phyloP scores from a whole-genome alignment of 2,113 vertebrate species.

The Dasyornis broadbenti region DNA sequence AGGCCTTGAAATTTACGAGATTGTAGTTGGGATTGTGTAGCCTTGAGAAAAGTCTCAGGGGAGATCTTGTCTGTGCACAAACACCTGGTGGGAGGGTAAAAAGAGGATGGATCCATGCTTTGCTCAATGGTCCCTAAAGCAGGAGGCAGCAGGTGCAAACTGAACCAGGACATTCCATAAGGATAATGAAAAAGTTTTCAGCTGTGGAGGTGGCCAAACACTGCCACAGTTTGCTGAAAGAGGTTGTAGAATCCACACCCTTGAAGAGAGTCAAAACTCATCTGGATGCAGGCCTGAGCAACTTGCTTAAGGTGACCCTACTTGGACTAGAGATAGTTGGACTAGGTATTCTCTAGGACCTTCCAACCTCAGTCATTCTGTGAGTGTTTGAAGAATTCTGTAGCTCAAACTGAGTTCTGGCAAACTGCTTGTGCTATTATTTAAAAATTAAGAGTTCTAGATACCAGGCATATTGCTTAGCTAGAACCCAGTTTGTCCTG shows the following conservation, averaged over 20 bases:
- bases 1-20: not conserved
- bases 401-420: not conserved
- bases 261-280: not conserved
- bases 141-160: not conserved
- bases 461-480: not conserved
- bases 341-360: not conserved
- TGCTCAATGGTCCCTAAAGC: not conserved
- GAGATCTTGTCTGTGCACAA: not conserved
- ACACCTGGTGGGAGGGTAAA: not conserved
- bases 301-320: not conserved
- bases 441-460: not conserved
- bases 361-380: not conserved
- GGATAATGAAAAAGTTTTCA: not conserved
- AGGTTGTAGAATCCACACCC: not conserved
- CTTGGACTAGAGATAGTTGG: not conserved
- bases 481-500: not conserved
- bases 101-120: not conserved
- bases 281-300: not conserved
- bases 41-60: not conserved
- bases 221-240: not conserved
- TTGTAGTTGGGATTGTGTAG: not conserved
- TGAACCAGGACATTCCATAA: not conserved
- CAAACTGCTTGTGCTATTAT: not conserved
- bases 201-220: not conserved
- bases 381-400: not conserved